Evolutionary conservation across 2,113 vertebrate species (phyloP).

Genomic region (Noctilio leporinus): DNA sequence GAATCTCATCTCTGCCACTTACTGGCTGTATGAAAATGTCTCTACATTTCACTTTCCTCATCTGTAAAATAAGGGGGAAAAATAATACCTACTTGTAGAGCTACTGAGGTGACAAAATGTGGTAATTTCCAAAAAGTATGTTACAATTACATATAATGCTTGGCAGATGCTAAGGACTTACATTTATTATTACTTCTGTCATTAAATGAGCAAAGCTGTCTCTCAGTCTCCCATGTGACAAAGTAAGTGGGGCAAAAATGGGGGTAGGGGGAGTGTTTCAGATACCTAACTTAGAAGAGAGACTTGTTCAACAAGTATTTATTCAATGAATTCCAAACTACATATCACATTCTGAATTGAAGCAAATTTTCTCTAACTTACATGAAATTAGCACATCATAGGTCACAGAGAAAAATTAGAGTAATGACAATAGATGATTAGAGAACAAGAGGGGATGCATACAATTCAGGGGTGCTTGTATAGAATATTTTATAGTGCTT

Average conservation of each 20-base stretch:
- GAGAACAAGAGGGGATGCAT: neutral
- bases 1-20: neutral
- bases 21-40: neutral
- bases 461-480: neutral
- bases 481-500: neutral
- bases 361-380: slow-evolving; percentile 23
- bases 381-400: slow-evolving; percentile 35
- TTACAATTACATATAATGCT: neutral
- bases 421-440: slow-evolving; percentile 26
- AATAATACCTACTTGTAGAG: neutral
- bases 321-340: neutral
- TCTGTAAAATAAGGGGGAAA: neutral
- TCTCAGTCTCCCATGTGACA: neutral
- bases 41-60: neutral
- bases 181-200: neutral
- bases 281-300: neutral
- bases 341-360: neutral
- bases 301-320: neutral
- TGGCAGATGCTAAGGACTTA: neutral
- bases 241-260: neutral
- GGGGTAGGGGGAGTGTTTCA: too few species aligned
- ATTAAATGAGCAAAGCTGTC: neutral
- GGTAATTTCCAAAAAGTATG: neutral
- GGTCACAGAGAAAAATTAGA: neutral
- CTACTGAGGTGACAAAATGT: neutral